Evolutionary conservation across 2,888 invertebrate genomes (phyloP).

Genomic region (Entomobrya proxima): DNA sequence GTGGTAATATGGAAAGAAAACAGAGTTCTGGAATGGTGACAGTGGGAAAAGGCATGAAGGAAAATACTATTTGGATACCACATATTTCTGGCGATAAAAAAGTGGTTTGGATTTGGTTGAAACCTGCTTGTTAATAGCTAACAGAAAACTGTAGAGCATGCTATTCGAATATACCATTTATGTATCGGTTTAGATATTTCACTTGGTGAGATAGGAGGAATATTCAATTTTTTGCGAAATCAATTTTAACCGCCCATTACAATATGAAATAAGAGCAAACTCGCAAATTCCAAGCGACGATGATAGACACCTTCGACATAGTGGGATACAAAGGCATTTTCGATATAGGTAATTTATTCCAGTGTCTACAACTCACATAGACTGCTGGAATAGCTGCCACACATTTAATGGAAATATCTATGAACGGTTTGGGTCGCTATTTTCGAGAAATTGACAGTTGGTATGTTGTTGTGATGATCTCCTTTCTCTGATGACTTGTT

Average conservation of each 20-base stretch:
- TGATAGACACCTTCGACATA: background rate
- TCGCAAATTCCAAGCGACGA: background rate
- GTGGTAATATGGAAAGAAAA: too few relatives aligned
- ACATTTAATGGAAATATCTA: background rate
- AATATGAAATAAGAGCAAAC: background rate
- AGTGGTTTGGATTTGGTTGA: too few relatives aligned
- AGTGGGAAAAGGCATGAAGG: too few relatives aligned
- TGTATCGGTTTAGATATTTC: too few relatives aligned
- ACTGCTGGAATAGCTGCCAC: background rate
- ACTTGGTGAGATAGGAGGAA: background rate
- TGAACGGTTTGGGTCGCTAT: background rate
- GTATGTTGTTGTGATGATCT: background rate
- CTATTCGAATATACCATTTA: too few relatives aligned
- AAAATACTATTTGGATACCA: too few relatives aligned
- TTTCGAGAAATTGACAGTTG: background rate
- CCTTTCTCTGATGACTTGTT: background rate
- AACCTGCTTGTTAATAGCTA: too few relatives aligned
- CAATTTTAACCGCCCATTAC: conserved; percentile 15
- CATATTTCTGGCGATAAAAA: too few relatives aligned
- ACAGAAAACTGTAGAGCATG: too few relatives aligned
- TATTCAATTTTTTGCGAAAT: background rate
- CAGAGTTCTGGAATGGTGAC: too few relatives aligned
- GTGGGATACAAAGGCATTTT: conserved; percentile 3
- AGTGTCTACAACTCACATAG: background rate
- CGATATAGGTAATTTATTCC: background rate